Evolutionary conservation across 1,140 invertebrate genomes (phyloP), one percentile per base, ranked within the genome.

Genomic region (Drosophila yakuba): DNA sequence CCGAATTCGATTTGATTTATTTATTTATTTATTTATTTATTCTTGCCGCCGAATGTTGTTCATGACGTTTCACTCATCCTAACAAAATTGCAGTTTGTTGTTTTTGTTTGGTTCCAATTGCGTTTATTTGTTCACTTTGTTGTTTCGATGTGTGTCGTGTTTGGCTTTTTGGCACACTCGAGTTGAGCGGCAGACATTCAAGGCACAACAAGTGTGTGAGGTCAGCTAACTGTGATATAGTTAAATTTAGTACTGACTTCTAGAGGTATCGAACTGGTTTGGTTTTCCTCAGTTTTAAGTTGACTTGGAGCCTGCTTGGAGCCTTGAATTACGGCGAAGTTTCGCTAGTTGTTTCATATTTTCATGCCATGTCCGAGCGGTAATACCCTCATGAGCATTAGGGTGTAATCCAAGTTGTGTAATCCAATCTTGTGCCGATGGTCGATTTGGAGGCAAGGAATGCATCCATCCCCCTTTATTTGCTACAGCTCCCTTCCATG

Each of bases 1-100:
- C 20, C 63, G 52, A 69, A 41, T 71, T 69, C 69, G 68, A 71
- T 71, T 71, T 57, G 63, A 57, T 71, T 71, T 69, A 25, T 25
- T 25, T 7, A 28, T 28, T 28, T 71, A 56, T 68, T 56, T 71
- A 58, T 71, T 71, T 71, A 58, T 71, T 69, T 72, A 71, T 36
- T 71, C 20, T 38, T 41, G 68, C 67, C 64, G 41, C 67, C 67
- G 66, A 51, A 48, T 48, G 35, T 47, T 67, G 39, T 55, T 39
- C 61, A 51, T 62, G 28, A 32, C 59, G n/a, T 25, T 23, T 23
- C 12, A 17, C 17, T 17, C 28, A 43, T 47, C 62, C 35, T n/a
- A 14, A 39, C 32, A n/a, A 43, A 69, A 41, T 50, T 48, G 36
- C n/a, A 28, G 64, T 36, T 57, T 41, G 48, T 69, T 41, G 45